Evolutionary conservation across 2,113 vertebrate genomes (phyloP).

Genomic region (Myrmophylax atrothorax): DNA sequence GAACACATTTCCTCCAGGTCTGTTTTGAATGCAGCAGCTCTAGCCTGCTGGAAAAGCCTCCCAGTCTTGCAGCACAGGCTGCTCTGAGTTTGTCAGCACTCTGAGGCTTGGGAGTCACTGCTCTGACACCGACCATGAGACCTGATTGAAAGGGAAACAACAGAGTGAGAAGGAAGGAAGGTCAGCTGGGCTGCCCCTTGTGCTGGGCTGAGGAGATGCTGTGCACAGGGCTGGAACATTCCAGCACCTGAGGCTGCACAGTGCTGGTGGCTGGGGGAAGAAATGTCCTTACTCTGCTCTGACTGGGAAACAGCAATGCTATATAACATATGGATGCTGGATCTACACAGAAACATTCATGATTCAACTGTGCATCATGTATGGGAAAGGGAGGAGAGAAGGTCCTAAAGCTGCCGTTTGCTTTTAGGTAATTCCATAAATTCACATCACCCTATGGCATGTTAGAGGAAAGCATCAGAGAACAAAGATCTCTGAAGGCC

Average conservation of each 20-base stretch:
- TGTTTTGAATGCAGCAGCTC: neutral
- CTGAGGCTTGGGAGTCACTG: neutral
- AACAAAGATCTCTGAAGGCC: neutral
- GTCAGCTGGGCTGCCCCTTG: neutral
- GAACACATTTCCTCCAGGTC: neutral
- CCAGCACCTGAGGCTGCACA: neutral
- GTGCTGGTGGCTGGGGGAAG: accelerated
- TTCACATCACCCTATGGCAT: neutral
- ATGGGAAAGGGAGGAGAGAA: neutral
- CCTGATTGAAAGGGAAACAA: neutral
- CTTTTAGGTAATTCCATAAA: neutral
- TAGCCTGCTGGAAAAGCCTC: neutral
- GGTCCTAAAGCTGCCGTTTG: neutral
- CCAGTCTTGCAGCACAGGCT: neutral
- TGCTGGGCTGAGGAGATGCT: neutral
- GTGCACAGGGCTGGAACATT: accelerated
- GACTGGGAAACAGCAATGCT: neutral
- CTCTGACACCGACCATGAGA: accelerated
- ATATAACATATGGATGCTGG: neutral
- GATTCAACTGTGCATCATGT: neutral
- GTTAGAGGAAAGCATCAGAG: neutral
- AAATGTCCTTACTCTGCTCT: neutral
- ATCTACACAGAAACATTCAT: neutral
- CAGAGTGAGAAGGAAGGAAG: neutral
- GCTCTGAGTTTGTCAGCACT: neutral